Evolutionary conservation across 2,113 vertebrate genomes (phyloP).

Genomic region (Muscicapa adusta): DNA sequence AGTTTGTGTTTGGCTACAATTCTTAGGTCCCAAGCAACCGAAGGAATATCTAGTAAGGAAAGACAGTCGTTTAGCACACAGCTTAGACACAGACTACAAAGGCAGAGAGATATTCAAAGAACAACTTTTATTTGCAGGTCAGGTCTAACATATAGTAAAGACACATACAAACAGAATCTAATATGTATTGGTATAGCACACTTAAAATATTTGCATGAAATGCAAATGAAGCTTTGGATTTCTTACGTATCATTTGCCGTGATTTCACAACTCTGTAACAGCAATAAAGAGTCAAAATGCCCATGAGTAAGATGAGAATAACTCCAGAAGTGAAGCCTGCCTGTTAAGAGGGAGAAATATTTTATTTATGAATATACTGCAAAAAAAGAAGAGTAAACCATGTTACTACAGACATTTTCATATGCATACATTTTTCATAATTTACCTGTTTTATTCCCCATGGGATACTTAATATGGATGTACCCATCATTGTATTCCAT

Average conservation of each 20-base stretch:
- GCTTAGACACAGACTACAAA: neutral
- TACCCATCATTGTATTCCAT: conserved; percentile 99
- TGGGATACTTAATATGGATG: conserved; percentile 96
- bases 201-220: neutral
- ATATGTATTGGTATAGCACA: neutral
- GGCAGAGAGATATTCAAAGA: neutral
- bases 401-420: neutral
- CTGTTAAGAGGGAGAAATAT: conserved; percentile 66
- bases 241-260: conserved; percentile 87
- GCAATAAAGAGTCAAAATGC: conserved; percentile 91
- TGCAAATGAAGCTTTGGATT: neutral
- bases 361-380: neutral
- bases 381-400: neutral
- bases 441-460: conserved; percentile 97
- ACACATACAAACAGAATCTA: neutral
- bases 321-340: conserved; percentile 93
- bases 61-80: neutral
- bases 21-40: neutral
- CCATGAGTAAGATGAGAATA: conserved; percentile 82
- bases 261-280: conserved; percentile 92
- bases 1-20: neutral
- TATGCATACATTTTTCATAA: neutral
- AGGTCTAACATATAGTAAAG: neutral
- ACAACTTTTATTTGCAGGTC: neutral
- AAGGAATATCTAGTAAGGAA: neutral